These are phyloP conservation scores for Channa argus DNA, from an alignment of 2,113 vertebrate genomes.

Conservation along the genomic window DNA sequence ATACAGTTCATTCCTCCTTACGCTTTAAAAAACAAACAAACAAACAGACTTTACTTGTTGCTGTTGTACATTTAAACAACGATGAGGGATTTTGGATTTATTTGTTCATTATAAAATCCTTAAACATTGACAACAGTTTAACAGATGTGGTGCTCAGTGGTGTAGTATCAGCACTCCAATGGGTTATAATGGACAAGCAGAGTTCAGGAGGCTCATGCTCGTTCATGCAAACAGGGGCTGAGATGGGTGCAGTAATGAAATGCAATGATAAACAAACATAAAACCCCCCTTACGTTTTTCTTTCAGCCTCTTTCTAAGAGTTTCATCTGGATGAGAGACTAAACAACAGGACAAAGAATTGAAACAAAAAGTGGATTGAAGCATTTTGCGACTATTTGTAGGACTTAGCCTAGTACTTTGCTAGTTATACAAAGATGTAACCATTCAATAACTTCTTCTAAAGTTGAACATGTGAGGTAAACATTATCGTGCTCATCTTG, in stretches of 20 bases:
- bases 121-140: constrained; percentile 1
- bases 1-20: constrained; percentile 69
- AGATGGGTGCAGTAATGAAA: constrained; percentile 63
- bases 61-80: constrained; percentile 31
- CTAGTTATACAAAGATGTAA: constrained; percentile 2
- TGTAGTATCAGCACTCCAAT: constrained; percentile 51
- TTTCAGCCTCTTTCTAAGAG: constrained; percentile 98
- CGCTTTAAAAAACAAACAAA: constrained; percentile 46
- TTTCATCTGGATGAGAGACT: constrained; percentile 94
- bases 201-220: constrained; percentile 80
- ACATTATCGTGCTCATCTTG: constrained; percentile 29
- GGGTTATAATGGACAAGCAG: constrained; percentile 78
- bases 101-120: constrained; percentile 14
- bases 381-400: constrained; percentile 17
- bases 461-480: constrained; percentile 13
- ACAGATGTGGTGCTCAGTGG: constrained; percentile 27
- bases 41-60: constrained; percentile 57
- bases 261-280: constrained; percentile 63
- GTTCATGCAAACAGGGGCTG: constrained; percentile 88
- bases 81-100: not conserved
- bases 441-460: not conserved
- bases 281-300: constrained; percentile 95
- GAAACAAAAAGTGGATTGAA: constrained; percentile 53
- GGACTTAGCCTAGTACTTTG: constrained; percentile 1
- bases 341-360: constrained; percentile 80